Conservation (phyloP, 2,888 invertebrate species). For the Limenitis camilla region DNA sequence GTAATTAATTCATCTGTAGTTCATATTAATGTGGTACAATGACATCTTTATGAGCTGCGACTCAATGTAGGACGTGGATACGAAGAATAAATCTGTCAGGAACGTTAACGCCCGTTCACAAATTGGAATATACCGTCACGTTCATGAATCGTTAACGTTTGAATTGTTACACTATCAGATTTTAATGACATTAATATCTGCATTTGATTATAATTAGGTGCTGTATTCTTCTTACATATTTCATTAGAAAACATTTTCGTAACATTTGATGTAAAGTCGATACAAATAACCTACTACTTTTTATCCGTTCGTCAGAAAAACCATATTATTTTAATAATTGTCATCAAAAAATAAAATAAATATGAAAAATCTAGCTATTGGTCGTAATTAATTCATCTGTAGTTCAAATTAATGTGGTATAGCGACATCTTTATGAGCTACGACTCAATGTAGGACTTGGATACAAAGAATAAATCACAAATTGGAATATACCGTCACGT, state of each 20-base stretch:
- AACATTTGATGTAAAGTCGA: too few species aligned
- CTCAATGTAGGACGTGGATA: conserved; percentile 62
- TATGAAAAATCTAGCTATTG: conserved; percentile 39
- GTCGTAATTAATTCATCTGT: conserved; percentile 50
- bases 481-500: conserved; percentile 62
- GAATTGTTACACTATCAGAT: conserved; percentile 13
- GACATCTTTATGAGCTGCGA: conserved; percentile 69
- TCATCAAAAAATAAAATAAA: conserved; percentile 15
- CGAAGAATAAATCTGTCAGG: conserved; percentile 65
- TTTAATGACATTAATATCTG: conserved; percentile 6
- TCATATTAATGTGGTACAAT: conserved; percentile 59
- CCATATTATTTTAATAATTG: not conserved
- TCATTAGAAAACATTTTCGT: too few species aligned
- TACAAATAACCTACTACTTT: not conserved
- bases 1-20: conserved; percentile 50
- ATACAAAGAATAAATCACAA: conserved; percentile 65
- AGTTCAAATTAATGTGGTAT: conserved; percentile 56
- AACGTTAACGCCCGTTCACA: too few species aligned
- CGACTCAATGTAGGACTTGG: conserved; percentile 64
- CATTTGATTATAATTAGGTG: conserved; percentile 6
- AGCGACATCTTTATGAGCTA: conserved; percentile 68
- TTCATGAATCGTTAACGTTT: conserved; percentile 39
- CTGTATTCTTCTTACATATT: too few species aligned
- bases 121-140: conserved; percentile 63
- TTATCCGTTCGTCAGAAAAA: not conserved